Conservation (phyloP, 2,113 vertebrate genomes). For the Hemibates koningsi region DNA sequence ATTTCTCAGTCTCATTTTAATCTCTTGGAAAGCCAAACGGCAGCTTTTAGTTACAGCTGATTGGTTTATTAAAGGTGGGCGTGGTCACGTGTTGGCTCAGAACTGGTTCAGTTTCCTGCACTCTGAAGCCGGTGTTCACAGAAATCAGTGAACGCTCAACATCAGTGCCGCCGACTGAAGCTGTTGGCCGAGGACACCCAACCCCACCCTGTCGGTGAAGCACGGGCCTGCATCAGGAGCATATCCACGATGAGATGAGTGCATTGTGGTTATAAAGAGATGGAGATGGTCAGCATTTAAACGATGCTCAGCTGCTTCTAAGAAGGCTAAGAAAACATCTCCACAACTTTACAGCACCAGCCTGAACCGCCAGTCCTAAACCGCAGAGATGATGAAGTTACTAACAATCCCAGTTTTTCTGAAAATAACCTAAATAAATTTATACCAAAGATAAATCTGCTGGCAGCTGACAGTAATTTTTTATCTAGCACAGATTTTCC, state of each 20-base stretch:
- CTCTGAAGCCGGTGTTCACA: background rate
- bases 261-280: background rate
- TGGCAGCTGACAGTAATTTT: background rate
- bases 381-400: background rate
- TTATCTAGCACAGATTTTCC: background rate
- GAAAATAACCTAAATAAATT: background rate
- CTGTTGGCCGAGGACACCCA: background rate
- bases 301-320: background rate
- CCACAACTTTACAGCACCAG: background rate
- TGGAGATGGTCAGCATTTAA: background rate
- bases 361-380: background rate
- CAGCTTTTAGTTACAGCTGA: background rate
- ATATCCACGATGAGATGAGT: fast-evolving
- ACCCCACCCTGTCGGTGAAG: background rate
- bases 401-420: background rate
- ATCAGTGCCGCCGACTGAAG: background rate
- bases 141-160: background rate
- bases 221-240: background rate
- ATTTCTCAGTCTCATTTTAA: background rate
- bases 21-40: background rate
- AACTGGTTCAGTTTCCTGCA: background rate
- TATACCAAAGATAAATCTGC: background rate
- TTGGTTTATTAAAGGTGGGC: background rate
- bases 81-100: fast-evolving
- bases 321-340: background rate